phyloP scores from a whole-genome alignment of 2,113 vertebrate species.

The Triplophysa tibetana region DNA sequence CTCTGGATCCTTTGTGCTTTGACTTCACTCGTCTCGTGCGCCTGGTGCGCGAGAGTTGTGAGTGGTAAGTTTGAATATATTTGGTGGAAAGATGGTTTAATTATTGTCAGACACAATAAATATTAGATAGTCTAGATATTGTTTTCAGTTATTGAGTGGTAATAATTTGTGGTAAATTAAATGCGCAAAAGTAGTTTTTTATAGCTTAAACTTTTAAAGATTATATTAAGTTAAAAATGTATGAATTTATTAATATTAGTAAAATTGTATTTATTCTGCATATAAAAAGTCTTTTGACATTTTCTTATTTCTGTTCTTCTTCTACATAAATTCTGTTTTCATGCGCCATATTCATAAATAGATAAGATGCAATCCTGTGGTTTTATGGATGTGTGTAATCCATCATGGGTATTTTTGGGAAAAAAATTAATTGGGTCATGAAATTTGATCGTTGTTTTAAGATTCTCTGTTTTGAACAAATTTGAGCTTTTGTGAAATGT shows the following conservation, averaged over 20 bases:
- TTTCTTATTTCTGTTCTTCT: no score
- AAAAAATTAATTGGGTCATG: no score
- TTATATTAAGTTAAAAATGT: not conserved
- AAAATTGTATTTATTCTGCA: no score
- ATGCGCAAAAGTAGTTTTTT: not conserved
- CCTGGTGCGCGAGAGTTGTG: slow-evolving; percentile 54
- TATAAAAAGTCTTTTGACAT: no score
- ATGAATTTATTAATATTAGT: not conserved
- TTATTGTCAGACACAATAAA: not conserved
- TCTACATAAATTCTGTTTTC: no score
- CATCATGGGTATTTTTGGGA: no score
- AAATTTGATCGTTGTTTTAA: not conserved
- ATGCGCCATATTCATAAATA: no score
- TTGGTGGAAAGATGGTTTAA: not conserved
- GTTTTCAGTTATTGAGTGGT: not conserved
- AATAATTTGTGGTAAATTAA: not conserved
- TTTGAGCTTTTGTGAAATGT: not conserved
- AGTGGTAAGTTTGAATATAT: slow-evolving; percentile 57
- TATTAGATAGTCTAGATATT: not conserved
- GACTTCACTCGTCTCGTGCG: slow-evolving; percentile 32
- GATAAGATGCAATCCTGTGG: not conserved
- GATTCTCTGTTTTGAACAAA: not conserved
- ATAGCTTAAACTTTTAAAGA: no score
- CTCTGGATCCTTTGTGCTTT: slow-evolving; percentile 46
- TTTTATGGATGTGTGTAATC: no score